Conservation (phyloP, 2,888 invertebrate genomes). For the Drosophila prostipennis region DNA sequence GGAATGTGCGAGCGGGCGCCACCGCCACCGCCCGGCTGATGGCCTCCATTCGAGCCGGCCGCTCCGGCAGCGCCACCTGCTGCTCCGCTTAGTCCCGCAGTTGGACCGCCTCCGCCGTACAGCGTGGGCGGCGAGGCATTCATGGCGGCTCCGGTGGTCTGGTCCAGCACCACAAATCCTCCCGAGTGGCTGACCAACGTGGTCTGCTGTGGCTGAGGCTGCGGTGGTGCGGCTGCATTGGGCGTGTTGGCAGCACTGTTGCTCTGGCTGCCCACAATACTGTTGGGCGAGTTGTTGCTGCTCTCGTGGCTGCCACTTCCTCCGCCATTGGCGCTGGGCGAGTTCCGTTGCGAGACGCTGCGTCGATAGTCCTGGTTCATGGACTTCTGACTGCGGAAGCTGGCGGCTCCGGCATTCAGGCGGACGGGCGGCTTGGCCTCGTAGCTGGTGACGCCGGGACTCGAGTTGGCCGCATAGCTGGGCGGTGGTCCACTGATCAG, state of each 20-base stretch:
- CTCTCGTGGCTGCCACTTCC: constrained; percentile 79
- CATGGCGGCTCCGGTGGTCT: constrained; percentile 63
- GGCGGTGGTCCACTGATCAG: constrained; percentile 78
- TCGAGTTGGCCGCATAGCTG: constrained; percentile 49
- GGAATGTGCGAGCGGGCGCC: constrained; percentile 81
- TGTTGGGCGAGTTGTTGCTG: constrained; percentile 84
- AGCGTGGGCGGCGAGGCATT: constrained; percentile 75
- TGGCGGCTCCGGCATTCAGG: constrained; percentile 77
- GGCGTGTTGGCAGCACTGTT: constrained; percentile 67
- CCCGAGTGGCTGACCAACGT: constrained; percentile 57
- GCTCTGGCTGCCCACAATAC: constrained; percentile 66
- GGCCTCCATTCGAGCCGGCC: constrained; percentile 39
- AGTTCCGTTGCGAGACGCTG: constrained; percentile 83
- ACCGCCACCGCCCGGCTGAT: constrained; percentile 33
- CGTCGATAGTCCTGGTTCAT: constrained; percentile 81
- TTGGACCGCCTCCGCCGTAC: constrained; percentile 73
- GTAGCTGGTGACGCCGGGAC: constrained; percentile 48
- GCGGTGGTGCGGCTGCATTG: constrained; percentile 62
- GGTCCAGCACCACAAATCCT: constrained; percentile 67
- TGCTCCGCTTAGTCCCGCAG: constrained; percentile 41
- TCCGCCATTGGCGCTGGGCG: constrained; percentile 83
- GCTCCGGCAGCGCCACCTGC: constrained; percentile 61
- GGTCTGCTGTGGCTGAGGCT: constrained; percentile 58
- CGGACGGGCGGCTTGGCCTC: constrained; percentile 79
- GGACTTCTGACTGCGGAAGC: constrained; percentile 80